Base-by-base conservation (phyloP, 2,888 invertebrate genomes). In the Drosophila yooni region DNA sequence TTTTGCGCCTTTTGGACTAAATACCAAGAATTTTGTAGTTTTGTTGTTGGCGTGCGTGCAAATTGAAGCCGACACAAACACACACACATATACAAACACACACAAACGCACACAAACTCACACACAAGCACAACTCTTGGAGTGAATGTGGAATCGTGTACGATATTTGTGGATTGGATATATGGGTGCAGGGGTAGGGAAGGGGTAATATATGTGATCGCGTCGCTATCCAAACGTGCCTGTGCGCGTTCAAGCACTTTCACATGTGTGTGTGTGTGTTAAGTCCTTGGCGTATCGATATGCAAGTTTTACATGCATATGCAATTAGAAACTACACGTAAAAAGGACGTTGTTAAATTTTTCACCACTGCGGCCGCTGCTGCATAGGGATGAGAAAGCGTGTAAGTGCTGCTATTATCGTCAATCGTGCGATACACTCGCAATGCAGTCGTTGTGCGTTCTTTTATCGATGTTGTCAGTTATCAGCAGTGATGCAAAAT, bases 21-120 rank as follows among this genome's bases (percentile, higher is more conserved):
- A 76, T 68, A 74, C 50, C 57, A 72, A 65, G 51, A 59, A 60
- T 56, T 62, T 74, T 69, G 68, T 66, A 59, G 61, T 53, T 74
- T 51, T 80, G 54, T 81, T 76, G 62, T 66, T 79, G 70, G 65
- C 70, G 73, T 82, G 86, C 70, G 80, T 83, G 85, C 72, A 76
- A 74, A 85, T 82, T 76, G 76, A 88, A 87, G 89, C 89, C 85
- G 89, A 89, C 89, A 79, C 76, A 74, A 73, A 73, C 74, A 63
- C 52, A 61, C 48, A 48, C 60, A 59, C 25, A 21, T 15, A 51
- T 71, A 15, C 33, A 66, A 54, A 62, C 52, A 63, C 40, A 75
- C 58, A 58, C 48, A 59, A 33, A 65, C 58, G 46, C 59, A 61
- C 65, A 68, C 58, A 63, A 50, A 59, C 54, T 52, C 29, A 54